phyloP scores from a whole-genome alignment of 2,113 vertebrate genomes.

The Danionella cerebrum region DNA sequence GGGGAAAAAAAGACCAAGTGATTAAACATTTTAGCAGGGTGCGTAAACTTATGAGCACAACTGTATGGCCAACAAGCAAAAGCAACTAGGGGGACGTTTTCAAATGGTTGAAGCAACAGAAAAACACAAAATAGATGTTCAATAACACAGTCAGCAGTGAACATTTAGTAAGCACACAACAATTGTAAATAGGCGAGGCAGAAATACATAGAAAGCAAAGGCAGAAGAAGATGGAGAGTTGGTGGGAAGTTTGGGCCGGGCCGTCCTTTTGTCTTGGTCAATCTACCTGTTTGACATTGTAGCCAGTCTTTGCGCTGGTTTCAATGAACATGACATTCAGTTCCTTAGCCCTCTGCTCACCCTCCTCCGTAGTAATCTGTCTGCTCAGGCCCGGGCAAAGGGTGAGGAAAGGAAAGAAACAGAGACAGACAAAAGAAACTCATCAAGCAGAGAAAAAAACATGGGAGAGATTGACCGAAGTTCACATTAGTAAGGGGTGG shows the following conservation, averaged over 20 bases:
- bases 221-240: background rate
- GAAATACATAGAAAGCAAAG: constrained; percentile 24
- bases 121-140: background rate
- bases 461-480: constrained; percentile 39
- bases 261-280: constrained; percentile 44
- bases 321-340: constrained; percentile 96
- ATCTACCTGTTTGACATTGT: constrained; percentile 92
- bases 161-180: too few species aligned
- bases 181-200: constrained; percentile 20
- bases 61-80: background rate
- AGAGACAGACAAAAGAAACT: constrained; percentile 7
- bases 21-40: too few species aligned
- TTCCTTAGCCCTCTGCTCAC: constrained; percentile 92
- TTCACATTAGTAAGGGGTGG: constrained; percentile 33
- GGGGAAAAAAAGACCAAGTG: too few species aligned
- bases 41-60: too few species aligned
- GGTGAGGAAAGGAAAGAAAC: constrained; percentile 30
- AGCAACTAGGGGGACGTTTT: background rate
- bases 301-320: constrained; percentile 93
- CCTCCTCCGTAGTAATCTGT: constrained; percentile 92
- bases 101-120: background rate
- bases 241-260: constrained; percentile 37
- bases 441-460: constrained; percentile 45
- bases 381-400: constrained; percentile 64
- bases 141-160: background rate